Evolutionary conservation across 2,888 invertebrate genomes (phyloP), one percentile per base, ranked within the genome.

Genomic region (Drosophila eohydei): DNA sequence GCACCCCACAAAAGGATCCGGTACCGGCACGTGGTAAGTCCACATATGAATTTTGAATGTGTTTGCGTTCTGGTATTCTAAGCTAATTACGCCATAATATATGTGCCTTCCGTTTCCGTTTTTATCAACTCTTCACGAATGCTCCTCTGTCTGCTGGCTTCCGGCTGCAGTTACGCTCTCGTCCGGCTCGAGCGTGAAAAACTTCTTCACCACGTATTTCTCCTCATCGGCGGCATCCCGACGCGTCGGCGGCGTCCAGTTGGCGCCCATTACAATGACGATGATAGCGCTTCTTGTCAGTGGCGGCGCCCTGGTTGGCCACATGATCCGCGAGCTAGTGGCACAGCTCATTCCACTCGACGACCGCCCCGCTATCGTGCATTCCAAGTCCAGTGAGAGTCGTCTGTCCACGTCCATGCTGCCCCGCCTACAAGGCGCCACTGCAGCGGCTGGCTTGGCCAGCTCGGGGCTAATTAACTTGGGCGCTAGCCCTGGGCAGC

Each of bases 1-100:
- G 95, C 71, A 94, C 95, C 66, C 95, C 95, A 67, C 95, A 95
- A 54, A 94, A 95, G 62, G 96, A 96, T 93, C 97, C 97, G 6
- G 94, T 96, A 83, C 96, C 96, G 26, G 96, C 96, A 92, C 95
- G 96, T 94, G 96, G 96, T 96, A 92, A 94, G 83, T 77, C 50
- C 4, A 32, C n/a, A 51, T 55, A 61, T 26, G 16, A 38, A 8
- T 11, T 30, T 41, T 4, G 16, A 32, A 50, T 40, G 36, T 55
- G 44, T 32, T 40, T 30, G 54, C n/a, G 46, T 34, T 8, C 32
- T 52, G 57, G 52, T 28, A 50, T 30, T 52, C 41, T 48, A 60
- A 75, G 56, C 72, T 75, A 73, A 82, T 74, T 87, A 75, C 66
- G 58, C 41, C 70, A 71, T 74, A 74, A 67, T 63, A 79, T 76